phyloP scores from a whole-genome alignment of 1,140 invertebrate genomes.

The Antheraea mylitta region DNA sequence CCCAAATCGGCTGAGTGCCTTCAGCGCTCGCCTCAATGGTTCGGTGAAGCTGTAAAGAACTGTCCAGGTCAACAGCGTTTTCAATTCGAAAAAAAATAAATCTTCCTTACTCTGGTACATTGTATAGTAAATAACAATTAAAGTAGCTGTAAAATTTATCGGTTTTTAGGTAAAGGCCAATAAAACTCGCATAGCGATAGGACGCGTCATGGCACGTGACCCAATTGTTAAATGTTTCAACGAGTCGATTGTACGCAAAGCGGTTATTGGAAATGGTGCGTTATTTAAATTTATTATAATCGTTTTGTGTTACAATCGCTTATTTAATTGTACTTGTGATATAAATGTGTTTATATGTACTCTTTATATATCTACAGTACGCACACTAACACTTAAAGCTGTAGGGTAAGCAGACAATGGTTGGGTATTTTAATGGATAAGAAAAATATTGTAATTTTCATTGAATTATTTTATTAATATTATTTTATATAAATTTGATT shows the following conservation, averaged over 20 bases:
- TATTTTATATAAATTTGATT: too few species aligned
- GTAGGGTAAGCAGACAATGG: background rate
- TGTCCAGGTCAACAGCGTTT: too few species aligned
- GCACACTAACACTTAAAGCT: background rate
- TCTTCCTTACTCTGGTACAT: background rate
- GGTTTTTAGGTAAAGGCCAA: conserved; percentile 4
- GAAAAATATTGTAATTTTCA: too few species aligned
- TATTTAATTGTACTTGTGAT: background rate
- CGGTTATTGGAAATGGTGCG: background rate
- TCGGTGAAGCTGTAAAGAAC: too few species aligned
- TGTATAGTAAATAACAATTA: conserved; percentile 18
- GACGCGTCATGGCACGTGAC: background rate
- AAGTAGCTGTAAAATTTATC: conserved; percentile 26
- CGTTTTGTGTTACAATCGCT: background rate
- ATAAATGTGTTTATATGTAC: too few species aligned
- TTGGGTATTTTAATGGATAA: background rate
- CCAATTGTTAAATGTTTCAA: background rate
- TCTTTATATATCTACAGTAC: too few species aligned
- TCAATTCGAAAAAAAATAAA: too few species aligned
- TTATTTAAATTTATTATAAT: conserved; percentile 1
- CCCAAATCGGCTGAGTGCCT: too few species aligned
- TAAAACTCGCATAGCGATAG: background rate
- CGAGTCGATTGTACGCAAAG: background rate
- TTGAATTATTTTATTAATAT: too few species aligned
- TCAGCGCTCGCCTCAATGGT: too few species aligned